Conservation (phyloP, 2,113 vertebrate genomes). For the Myiopsitta monachus region DNA sequence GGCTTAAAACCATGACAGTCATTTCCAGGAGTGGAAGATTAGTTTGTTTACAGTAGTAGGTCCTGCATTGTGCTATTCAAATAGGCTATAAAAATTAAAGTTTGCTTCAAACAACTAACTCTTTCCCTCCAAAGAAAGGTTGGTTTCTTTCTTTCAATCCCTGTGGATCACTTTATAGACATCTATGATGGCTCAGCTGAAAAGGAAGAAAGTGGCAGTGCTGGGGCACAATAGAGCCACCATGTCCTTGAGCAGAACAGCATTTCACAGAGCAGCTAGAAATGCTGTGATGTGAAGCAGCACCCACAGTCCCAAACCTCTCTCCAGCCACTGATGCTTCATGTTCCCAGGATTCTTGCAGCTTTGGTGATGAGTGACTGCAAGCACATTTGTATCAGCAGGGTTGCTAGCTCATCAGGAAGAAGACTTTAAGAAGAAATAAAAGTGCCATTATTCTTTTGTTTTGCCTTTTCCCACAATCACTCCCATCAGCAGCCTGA, state of each 20-base stretch:
- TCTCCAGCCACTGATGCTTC: neutral
- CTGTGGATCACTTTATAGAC: neutral
- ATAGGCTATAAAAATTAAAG: neutral
- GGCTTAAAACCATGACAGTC: no score
- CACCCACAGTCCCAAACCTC: neutral
- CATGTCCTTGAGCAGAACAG: neutral
- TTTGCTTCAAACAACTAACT: neutral
- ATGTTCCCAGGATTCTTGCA: neutral
- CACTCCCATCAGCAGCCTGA: neutral
- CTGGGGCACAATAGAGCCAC: accelerated
- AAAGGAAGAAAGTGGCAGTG: neutral
- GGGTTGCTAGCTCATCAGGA: neutral
- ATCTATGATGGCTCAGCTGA: neutral
- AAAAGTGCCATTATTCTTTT: neutral
- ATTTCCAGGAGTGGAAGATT: neutral
- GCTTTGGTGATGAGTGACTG: neutral
- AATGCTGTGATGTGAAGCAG: neutral
- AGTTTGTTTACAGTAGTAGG: neutral
- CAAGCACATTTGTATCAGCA: neutral
- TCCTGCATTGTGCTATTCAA: neutral
- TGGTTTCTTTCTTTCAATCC: neutral
- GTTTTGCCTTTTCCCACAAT: neutral
- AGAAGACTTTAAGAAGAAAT: neutral
- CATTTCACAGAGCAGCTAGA: neutral
- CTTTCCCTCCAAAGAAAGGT: neutral